Conservation (phyloP, 2,888 invertebrate genomes). For the Drosophila quasianomalipes region DNA sequence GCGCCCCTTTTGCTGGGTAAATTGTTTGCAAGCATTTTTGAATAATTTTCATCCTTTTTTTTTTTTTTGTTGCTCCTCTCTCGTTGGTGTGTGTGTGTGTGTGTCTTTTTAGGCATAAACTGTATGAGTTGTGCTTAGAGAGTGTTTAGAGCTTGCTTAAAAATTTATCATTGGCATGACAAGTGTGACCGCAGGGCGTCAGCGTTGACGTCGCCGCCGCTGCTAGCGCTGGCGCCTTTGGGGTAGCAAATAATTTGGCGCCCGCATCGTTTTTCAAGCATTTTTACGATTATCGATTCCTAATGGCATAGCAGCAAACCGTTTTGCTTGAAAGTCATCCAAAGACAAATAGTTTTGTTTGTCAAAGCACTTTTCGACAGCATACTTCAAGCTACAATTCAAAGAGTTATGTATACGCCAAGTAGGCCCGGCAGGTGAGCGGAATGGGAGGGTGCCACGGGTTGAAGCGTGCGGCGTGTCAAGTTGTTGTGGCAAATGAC, state of each 20-base stretch:
- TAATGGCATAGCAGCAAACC: conserved; percentile 50
- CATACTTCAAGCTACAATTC: conserved; percentile 32
- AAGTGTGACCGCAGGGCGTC: conserved; percentile 69
- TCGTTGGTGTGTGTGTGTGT: conserved; percentile 11
- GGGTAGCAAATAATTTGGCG: conserved; percentile 50
- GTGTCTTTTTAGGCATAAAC: conserved; percentile 57
- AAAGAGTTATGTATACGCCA: conserved; percentile 53
- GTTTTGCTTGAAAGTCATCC: conserved; percentile 59
- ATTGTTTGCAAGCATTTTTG: conserved; percentile 82
- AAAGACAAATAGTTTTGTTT: conserved; percentile 74
- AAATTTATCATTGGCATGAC: conserved; percentile 78
- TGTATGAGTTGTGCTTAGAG: conserved; percentile 76
- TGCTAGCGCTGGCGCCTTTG: conserved; percentile 38
- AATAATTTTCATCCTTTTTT: conserved; percentile 78
- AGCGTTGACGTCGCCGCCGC: conserved; percentile 8
- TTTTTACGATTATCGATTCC: conserved; percentile 73
- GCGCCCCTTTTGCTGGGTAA: conserved; percentile 61
- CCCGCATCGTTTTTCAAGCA: conserved; percentile 66
- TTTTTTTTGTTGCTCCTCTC: conserved; percentile 9
- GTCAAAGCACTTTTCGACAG: conserved; percentile 66
- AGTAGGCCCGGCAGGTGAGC: conserved; percentile 49
- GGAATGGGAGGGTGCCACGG: background rate
- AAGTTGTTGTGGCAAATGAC: conserved; percentile 59
- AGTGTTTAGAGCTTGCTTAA: conserved; percentile 81
- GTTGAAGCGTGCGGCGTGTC: conserved; percentile 31